Conservation (phyloP, 2,888 invertebrate species). For the Tuberolachnus salignus region DNA sequence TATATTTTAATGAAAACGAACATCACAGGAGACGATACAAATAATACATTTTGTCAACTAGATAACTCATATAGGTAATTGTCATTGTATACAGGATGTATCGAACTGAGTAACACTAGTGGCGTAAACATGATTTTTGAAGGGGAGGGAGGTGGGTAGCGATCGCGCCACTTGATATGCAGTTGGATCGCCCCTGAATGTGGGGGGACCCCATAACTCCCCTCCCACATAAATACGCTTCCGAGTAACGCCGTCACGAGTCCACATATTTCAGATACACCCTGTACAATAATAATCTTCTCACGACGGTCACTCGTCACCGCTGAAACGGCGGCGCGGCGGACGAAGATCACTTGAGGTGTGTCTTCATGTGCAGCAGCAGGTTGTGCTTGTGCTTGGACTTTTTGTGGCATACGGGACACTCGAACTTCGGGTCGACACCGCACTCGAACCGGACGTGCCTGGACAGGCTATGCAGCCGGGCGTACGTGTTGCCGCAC, state of each 20-base stretch:
- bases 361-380: constrained; percentile 65
- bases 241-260: no score
- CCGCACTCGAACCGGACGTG: constrained; percentile 70
- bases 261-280: not conserved
- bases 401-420: constrained; percentile 69
- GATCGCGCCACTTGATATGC: no score
- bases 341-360: constrained; percentile 58
- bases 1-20: not conserved
- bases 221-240: no score
- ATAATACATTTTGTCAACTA: not conserved
- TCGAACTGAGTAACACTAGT: not conserved
- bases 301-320: no score
- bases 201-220: no score
- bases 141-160: no score
- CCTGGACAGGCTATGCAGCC: constrained; percentile 67
- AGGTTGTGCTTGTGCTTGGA: constrained; percentile 67
- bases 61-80: not conserved
- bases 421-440: constrained; percentile 69
- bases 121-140: no score
- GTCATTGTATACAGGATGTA: not conserved
- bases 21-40: not conserved
- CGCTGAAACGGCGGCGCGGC: no score
- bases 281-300: no score
- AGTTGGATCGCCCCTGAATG: no score
- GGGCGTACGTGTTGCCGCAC: constrained; percentile 68